phyloP scores from a whole-genome alignment of 2,888 invertebrate species.

The Ichneumoninae sp. region DNA sequence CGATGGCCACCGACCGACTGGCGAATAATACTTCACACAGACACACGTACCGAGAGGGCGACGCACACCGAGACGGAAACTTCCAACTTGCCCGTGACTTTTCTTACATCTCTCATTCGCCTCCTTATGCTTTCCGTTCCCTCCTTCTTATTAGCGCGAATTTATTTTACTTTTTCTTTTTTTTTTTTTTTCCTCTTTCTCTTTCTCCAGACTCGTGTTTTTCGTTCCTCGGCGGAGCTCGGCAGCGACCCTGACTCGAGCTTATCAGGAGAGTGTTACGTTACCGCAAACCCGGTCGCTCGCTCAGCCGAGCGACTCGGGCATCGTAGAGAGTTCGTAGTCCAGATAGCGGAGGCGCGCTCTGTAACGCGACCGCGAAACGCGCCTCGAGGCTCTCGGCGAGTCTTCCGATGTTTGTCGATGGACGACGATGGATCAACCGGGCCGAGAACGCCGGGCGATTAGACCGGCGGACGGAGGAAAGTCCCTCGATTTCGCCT shows the following conservation, averaged over 20 bases:
- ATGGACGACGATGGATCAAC: conserved; percentile 8
- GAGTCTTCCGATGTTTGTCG: conserved; percentile 5
- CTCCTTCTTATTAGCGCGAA: conserved; percentile 51
- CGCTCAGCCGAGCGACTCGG: background rate
- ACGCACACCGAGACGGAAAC: conserved; percentile 23
- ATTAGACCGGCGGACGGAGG: too few species aligned
- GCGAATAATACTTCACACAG: conserved; percentile 48
- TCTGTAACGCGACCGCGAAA: background rate
- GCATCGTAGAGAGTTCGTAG: conserved; percentile 16
- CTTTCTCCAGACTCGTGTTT: background rate
- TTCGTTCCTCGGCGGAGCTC: background rate
- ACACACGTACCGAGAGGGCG: background rate
- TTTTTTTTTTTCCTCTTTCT: conserved; percentile 53
- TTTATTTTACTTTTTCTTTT: conserved; percentile 60
- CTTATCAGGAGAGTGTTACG: conserved; percentile 49
- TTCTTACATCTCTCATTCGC: conserved; percentile 42
- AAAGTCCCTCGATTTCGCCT: too few species aligned
- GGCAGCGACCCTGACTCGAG: conserved; percentile 43
- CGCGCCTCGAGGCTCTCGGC: background rate
- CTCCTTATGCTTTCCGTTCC: conserved; percentile 40
- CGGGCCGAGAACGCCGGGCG: background rate
- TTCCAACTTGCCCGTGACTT: conserved; percentile 27
- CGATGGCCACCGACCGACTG: conserved; percentile 56
- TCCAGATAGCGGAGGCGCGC: conserved; percentile 28
- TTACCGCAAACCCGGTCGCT: conserved; percentile 7